These are phyloP conservation scores for Turritopsis rubra DNA, from an alignment of 30 jellyfish, hydroid and myxozoan species.

Conservation along the genomic window DNA sequence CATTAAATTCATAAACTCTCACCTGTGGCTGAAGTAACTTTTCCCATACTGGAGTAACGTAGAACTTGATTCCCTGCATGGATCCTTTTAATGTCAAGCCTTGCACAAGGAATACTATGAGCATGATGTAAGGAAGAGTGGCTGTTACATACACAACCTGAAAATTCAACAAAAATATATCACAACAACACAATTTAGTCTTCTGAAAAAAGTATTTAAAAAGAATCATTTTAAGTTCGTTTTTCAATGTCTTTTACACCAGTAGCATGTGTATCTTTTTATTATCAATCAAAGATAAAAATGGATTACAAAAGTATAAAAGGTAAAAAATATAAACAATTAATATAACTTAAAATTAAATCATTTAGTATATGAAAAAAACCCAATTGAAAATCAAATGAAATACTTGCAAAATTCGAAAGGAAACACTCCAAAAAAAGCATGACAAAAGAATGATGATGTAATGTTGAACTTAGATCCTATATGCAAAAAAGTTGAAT, in stretches of 20 bases:
- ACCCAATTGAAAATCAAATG: not conserved
- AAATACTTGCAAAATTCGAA: not conserved
- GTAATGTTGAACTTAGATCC: no score
- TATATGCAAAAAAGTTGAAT: no score
- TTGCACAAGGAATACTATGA: conserved; percentile 52
- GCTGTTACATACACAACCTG: conserved; percentile 92
- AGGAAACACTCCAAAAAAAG: not conserved
- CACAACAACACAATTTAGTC: not conserved
- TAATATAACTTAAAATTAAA: no score
- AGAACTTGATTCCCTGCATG: conserved; percentile 44
- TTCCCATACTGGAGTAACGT: conserved; percentile 74
- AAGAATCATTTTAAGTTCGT: not conserved
- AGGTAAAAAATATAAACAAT: no score
- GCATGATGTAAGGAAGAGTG: conserved; percentile 71
- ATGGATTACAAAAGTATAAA: no score
- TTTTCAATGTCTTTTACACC: not conserved
- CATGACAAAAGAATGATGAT: no score
- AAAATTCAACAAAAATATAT: not conserved
- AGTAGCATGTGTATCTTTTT: no score
- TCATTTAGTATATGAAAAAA: not conserved
- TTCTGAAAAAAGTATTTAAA: not conserved
- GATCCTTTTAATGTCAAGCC: conserved; percentile 71
- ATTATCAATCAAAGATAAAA: no score
- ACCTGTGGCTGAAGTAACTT: conserved; percentile 66
- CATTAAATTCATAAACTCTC: no score